Conservation (phyloP, 2,113 vertebrate species). For the Stigmatopora nigra region DNA sequence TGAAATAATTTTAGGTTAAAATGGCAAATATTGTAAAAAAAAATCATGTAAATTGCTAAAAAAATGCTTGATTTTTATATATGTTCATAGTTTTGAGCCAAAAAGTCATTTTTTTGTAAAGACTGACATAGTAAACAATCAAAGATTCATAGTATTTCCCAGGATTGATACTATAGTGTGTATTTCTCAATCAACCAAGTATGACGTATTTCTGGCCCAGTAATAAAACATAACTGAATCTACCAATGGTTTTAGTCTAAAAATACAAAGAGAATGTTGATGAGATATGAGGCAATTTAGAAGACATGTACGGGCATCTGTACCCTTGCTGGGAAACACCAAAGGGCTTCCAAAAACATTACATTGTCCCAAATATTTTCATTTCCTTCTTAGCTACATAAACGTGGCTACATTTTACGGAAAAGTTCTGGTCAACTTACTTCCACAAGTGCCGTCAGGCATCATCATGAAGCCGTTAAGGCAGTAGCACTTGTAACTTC, state of each 20-base stretch:
- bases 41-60: no score
- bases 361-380: slow-evolving; percentile 16
- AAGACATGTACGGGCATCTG: slow-evolving; percentile 40
- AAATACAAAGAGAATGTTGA: slow-evolving; percentile 28
- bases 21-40: no score
- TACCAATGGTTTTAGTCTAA: slow-evolving; percentile 24
- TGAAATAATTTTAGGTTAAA: no score
- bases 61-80: no score
- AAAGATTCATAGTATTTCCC: no score
- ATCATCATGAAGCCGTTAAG: slow-evolving; percentile 91
- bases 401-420: no score
- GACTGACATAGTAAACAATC: no score
- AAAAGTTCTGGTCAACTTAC: slow-evolving; percentile 63
- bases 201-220: no score
- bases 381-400: background rate
- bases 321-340: slow-evolving; percentile 27
- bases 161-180: no score
- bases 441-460: slow-evolving; percentile 89
- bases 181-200: no score
- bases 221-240: slow-evolving; percentile 2
- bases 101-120: no score
- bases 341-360: slow-evolving; percentile 32
- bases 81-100: no score
- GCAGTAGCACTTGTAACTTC: slow-evolving; percentile 98
- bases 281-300: slow-evolving; percentile 27